Percentiles rank a stretch among this genome's conserved stretches.
phyloP scores from a whole-genome alignment of 2,888 invertebrate species.

The Molorchus minor region DNA sequence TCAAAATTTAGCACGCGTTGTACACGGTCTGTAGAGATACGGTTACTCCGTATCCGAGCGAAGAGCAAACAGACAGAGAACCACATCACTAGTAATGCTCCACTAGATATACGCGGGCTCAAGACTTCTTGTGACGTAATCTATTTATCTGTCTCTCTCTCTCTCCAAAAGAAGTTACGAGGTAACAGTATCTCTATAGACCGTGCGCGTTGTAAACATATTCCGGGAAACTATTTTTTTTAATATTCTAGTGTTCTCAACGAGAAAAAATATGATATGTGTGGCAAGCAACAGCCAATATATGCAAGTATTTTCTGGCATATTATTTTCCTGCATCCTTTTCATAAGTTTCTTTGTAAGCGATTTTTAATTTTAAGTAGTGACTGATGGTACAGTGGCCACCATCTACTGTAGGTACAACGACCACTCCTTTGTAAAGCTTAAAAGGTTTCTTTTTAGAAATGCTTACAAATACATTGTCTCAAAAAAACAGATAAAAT shows the following conservation, averaged over 20 bases:
- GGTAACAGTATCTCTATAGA: too few relatives aligned
- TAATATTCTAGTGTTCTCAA: slow-evolving; percentile 5
- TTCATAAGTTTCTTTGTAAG: not conserved
- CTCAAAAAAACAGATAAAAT: slow-evolving; percentile 14
- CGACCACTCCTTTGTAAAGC: slow-evolving; percentile 7
- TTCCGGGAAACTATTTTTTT: not conserved
- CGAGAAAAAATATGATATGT: not conserved
- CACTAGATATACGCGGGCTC: too few relatives aligned
- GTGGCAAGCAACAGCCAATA: not conserved
- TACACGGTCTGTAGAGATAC: too few relatives aligned
- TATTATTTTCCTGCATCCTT: slow-evolving; percentile 10
- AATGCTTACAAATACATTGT: slow-evolving; percentile 2
- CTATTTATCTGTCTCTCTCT: too few relatives aligned
- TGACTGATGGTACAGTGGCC: slow-evolving; percentile 13
- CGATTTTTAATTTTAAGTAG: slow-evolving; percentile 8
- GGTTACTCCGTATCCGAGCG: too few relatives aligned
- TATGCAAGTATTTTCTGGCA: slow-evolving; percentile 8
- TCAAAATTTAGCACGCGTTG: slow-evolving; percentile 6
- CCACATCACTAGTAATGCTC: too few relatives aligned
- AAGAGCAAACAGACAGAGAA: too few relatives aligned
- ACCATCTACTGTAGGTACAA: slow-evolving; percentile 13
- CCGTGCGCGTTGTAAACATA: too few relatives aligned
- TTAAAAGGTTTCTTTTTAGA: slow-evolving; percentile 1
- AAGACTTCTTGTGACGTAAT: too few relatives aligned
- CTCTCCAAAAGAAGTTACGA: too few relatives aligned